Conservation (phyloP, 2,888 invertebrate species). For the Aspidiotus destructor region DNA sequence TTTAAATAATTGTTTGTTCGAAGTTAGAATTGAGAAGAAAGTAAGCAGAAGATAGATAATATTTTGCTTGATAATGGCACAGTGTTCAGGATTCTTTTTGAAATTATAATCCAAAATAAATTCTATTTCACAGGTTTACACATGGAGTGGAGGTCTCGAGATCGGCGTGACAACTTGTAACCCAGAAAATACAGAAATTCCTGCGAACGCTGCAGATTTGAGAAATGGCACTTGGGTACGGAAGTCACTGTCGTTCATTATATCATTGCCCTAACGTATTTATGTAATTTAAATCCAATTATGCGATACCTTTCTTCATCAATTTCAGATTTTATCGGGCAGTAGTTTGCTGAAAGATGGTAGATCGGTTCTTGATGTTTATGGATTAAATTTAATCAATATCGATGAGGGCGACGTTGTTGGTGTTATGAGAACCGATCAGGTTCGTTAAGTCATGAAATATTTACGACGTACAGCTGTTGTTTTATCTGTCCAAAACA, state of each 20-base stretch:
- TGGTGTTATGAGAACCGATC: slow-evolving; percentile 65
- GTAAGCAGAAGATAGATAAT: slow-evolving; percentile 47
- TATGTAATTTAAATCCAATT: neutral
- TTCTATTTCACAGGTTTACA: slow-evolving; percentile 53
- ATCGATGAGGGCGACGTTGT: slow-evolving; percentile 72
- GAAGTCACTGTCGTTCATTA: slow-evolving; percentile 3
- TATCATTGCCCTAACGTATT: slow-evolving; percentile 9
- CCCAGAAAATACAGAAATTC: slow-evolving; percentile 57
- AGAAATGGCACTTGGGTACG: slow-evolving; percentile 72
- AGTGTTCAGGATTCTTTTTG: neutral
- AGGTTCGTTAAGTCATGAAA: neutral
- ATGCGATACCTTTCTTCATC: slow-evolving; percentile 48
- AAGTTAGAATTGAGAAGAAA: slow-evolving; percentile 80
- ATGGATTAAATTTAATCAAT: slow-evolving; percentile 74
- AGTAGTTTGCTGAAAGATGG: slow-evolving; percentile 78
- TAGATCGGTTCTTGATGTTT: slow-evolving; percentile 62
- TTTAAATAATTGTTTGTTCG: slow-evolving; percentile 70
- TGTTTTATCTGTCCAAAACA: neutral
- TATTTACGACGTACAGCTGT: neutral
- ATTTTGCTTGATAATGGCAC: too few relatives aligned
- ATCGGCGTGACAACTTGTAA: slow-evolving; percentile 63
- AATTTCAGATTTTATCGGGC: slow-evolving; percentile 82
- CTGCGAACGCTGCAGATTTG: slow-evolving; percentile 67
- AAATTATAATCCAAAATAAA: slow-evolving; percentile 9
- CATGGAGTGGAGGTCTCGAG: slow-evolving; percentile 68